Evolutionary conservation across 23 tunicate species (phyloP).

Genomic region (Halocynthia aurantium): DNA sequence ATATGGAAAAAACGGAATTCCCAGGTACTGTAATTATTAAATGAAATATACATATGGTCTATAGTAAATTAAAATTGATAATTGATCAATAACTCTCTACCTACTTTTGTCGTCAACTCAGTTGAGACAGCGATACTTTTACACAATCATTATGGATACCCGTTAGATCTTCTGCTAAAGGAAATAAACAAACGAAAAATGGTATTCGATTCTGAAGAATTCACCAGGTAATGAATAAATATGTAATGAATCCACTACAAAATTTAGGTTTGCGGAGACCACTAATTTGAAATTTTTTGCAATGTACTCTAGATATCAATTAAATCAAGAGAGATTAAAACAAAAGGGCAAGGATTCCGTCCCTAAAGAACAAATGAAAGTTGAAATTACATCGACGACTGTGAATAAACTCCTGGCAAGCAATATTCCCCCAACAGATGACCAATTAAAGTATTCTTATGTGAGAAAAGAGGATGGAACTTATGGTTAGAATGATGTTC

Average conservation of each 20-base stretch:
- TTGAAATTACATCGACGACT: constrained; percentile 7
- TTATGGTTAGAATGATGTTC: not conserved
- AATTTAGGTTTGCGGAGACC: too few relatives aligned
- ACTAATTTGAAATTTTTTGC: too few relatives aligned
- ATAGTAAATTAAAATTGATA: too few relatives aligned
- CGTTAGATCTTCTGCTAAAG: not conserved
- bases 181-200: not conserved
- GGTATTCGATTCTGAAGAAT: constrained; percentile 2
- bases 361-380: not conserved
- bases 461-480: constrained; percentile 4
- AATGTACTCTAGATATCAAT: not conserved
- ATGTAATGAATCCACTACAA: too few relatives aligned
- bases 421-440: not conserved
- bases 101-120: too few relatives aligned
- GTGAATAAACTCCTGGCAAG: not conserved
- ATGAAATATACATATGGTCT: too few relatives aligned
- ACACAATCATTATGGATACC: constrained; percentile 25
- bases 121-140: constrained; percentile 18
- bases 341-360: not conserved
- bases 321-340: not conserved
- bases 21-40: too few relatives aligned
- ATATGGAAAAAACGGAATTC: too few relatives aligned
- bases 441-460: not conserved
- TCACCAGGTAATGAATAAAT: not conserved
- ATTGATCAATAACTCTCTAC: too few relatives aligned